These are phyloP conservation scores for Zosterops hypoxanthus DNA, from an alignment of 2,113 vertebrate genomes.

Conservation along the genomic window DNA sequence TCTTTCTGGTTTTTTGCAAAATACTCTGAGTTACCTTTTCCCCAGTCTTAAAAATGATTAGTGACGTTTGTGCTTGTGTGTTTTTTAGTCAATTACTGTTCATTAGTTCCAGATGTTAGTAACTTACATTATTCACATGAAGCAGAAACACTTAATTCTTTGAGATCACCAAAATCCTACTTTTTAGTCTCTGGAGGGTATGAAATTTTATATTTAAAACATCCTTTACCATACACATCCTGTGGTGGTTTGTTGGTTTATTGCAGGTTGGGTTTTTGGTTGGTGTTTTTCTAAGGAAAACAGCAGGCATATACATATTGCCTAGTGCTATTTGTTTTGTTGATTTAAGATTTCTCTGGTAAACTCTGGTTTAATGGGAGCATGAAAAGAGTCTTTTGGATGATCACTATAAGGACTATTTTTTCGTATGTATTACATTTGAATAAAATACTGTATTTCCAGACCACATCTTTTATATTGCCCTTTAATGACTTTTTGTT, in stretches of 20 bases:
- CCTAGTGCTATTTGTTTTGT: not conserved
- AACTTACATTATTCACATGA: not conserved
- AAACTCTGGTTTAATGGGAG: not conserved
- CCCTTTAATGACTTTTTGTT: not conserved
- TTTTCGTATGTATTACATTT: not conserved
- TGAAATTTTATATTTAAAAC: not conserved
- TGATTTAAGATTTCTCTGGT: not conserved
- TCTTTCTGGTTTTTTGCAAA: not conserved
- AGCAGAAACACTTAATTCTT: not conserved
- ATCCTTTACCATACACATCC: not conserved
- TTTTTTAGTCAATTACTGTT: not conserved
- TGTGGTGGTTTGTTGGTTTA: not conserved
- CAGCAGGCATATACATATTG: not conserved
- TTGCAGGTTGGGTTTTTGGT: fast-evolving
- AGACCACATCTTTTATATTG: not conserved
- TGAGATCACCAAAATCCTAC: not conserved
- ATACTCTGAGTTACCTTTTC: not conserved
- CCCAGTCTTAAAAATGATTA: not conserved
- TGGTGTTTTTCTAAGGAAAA: not conserved
- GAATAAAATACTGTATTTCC: not conserved
- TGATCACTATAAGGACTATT: not conserved
- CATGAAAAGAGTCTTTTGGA: not conserved
- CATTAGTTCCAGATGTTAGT: not conserved
- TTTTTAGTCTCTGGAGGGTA: not conserved
- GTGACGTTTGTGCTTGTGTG: not conserved